Conservation (phyloP, 2,797 vertebrate species). For the Gephyroberyx darwinii region DNA sequence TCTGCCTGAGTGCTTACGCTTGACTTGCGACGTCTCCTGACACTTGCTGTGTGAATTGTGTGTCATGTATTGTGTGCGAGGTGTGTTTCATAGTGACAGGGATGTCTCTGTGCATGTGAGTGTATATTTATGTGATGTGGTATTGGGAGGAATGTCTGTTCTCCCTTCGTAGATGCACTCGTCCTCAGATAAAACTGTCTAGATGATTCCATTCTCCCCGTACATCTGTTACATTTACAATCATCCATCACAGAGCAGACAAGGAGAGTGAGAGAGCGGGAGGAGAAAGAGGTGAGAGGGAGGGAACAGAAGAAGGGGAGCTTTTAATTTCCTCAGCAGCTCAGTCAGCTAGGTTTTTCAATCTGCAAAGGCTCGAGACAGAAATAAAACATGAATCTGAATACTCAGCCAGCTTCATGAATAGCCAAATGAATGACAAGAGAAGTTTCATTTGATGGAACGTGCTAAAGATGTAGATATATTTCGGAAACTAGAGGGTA, state of each 20-base stretch:
- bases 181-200: conserved; percentile 60
- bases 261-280: conserved; percentile 8
- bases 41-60: conserved; percentile 10
- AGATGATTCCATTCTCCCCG: conserved; percentile 42
- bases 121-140: conserved; percentile 20
- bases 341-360: conserved; percentile 33
- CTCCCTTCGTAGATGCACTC: conserved; percentile 38
- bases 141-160: conserved; percentile 39
- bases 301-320: conserved; percentile 10
- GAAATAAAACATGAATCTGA: conserved; percentile 12
- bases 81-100: conserved; percentile 4
- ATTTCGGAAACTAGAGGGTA: neutral
- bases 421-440: neutral
- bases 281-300: neutral
- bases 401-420: neutral
- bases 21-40: conserved; percentile 6
- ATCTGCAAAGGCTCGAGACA: conserved; percentile 27
- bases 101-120: neutral
- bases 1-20: conserved; percentile 4
- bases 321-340: conserved; percentile 62
- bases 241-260: conserved; percentile 37
- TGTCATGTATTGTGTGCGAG: neutral
- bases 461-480: conserved; percentile 3
- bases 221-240: conserved; percentile 45
- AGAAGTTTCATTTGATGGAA: conserved; percentile 1